A percentile compares a stretch with the other conserved stretches of the same genome.
These are phyloP conservation scores for Propithecus coquereli DNA, from an alignment of 2,113 vertebrate genomes.

Conservation along the genomic window DNA sequence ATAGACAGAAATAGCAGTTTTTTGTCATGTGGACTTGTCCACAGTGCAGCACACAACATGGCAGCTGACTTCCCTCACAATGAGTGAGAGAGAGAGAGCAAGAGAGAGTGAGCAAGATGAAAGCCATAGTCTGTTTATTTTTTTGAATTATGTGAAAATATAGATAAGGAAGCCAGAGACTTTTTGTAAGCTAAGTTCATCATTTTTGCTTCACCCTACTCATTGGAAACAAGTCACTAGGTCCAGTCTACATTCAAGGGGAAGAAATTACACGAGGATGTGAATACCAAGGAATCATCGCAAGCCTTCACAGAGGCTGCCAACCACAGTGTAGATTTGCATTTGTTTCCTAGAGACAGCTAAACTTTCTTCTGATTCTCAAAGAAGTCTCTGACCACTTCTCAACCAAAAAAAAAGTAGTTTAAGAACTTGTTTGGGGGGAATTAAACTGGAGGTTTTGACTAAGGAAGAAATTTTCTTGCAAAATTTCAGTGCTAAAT, in stretches of 20 bases:
- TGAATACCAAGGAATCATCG: background rate
- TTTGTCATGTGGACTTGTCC: background rate
- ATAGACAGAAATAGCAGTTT: background rate
- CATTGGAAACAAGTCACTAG: background rate
- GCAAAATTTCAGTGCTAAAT: conserved; percentile 2
- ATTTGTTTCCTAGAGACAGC: background rate
- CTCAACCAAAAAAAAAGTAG: background rate
- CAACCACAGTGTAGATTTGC: background rate
- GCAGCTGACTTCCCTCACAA: background rate
- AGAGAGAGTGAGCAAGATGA: background rate
- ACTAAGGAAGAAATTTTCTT: conserved; percentile 27
- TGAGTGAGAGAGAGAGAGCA: background rate
- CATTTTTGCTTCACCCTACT: background rate
- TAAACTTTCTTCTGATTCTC: conserved; percentile 29
- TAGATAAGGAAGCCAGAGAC: background rate
- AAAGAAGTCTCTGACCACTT: background rate
- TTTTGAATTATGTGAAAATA: background rate
- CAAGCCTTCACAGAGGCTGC: background rate
- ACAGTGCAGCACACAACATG: background rate
- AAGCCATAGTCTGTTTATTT: background rate
- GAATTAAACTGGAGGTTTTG: conserved; percentile 32
- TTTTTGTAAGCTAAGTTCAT: background rate
- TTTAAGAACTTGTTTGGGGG: background rate
- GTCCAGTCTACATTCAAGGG: background rate
- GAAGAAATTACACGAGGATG: background rate